Percentiles rank a stretch among this genome's conserved stretches.
Conservation (phyloP, 2,797 vertebrate genomes). For the Linurgus olivaceus region DNA sequence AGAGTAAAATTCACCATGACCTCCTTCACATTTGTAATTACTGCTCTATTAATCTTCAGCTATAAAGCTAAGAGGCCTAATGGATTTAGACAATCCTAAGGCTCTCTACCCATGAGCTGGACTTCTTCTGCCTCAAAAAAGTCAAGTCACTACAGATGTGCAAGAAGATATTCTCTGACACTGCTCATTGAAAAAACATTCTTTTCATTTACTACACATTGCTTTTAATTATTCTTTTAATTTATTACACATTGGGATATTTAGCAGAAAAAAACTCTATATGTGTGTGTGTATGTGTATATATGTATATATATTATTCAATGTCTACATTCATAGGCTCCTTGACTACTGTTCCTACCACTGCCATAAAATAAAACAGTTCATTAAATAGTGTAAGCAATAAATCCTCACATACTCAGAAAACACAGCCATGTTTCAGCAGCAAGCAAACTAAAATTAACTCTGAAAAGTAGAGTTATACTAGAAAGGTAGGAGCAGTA, state of each 20-base stretch:
- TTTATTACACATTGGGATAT: neutral
- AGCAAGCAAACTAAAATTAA: neutral
- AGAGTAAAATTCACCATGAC: neutral
- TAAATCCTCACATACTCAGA: neutral
- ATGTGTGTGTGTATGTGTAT: rapidly evolving
- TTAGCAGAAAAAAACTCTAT: neutral
- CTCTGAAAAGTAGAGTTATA: neutral
- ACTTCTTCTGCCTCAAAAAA: neutral
- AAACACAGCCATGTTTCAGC: neutral
- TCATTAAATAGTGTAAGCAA: neutral
- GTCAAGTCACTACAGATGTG: neutral
- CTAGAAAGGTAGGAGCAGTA: neutral
- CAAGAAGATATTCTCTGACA: neutral
- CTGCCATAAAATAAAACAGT: neutral
- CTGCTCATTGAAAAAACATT: neutral
- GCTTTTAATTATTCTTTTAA: neutral
- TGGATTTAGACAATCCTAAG: neutral
- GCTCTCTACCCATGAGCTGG: neutral
- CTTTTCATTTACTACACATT: neutral
- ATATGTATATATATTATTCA: neutral
- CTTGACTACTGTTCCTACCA: neutral
- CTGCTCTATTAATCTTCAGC: slow-evolving; percentile 12
- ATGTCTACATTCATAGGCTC: neutral
- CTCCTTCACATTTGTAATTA: slow-evolving; percentile 20
- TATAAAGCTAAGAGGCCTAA: neutral